Conservation (phyloP, 2,113 vertebrate species). For the Mormoops blainvillei region DNA sequence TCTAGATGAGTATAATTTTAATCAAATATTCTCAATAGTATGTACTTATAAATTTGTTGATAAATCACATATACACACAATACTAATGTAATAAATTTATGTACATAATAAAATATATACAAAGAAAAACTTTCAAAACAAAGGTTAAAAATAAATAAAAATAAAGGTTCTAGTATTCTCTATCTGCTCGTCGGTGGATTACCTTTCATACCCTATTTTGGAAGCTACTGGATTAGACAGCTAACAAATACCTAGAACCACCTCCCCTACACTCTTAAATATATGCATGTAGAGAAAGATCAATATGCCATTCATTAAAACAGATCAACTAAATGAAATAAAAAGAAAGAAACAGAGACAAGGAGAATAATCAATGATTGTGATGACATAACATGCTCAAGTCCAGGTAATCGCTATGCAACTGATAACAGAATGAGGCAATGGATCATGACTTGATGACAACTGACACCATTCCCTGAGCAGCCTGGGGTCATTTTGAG, state of each 20-base stretch:
- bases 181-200: background rate
- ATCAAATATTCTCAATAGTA: background rate
- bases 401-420: background rate
- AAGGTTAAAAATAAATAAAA: background rate
- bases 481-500: background rate
- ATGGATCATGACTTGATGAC: background rate
- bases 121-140: background rate
- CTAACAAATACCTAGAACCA: background rate
- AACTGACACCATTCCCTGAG: background rate
- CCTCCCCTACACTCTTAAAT: no score
- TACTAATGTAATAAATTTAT: background rate
- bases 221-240: background rate
- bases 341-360: background rate
- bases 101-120: background rate
- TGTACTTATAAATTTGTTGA: background rate
- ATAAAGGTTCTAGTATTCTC: background rate
- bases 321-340: background rate
- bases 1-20: background rate
- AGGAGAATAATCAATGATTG: background rate
- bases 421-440: background rate
- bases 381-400: background rate
- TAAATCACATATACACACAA: background rate
- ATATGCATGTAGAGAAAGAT: background rate
- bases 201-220: background rate
- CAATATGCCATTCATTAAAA: background rate